A percentile compares a stretch with the other conserved stretches of the same genome.
Conservation (phyloP, 2,797 vertebrate species). For the Anguilla pacifica region DNA sequence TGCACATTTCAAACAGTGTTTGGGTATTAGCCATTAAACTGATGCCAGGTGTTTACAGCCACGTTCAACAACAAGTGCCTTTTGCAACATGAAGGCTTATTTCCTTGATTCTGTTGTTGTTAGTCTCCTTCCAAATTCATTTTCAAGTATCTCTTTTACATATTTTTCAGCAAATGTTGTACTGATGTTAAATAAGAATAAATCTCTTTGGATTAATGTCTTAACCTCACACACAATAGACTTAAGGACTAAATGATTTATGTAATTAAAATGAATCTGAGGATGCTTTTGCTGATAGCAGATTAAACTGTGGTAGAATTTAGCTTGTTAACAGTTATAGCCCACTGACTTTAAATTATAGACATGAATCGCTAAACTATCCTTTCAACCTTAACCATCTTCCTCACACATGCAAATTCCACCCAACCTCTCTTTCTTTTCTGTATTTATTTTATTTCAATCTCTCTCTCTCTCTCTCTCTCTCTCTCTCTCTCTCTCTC, state of each 20-base stretch:
- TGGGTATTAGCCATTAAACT: background rate
- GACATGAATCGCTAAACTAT: background rate
- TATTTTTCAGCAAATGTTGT: background rate
- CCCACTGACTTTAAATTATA: background rate
- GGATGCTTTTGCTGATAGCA: background rate
- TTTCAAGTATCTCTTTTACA: background rate
- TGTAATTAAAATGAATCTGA: background rate
- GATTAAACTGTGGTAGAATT: background rate
- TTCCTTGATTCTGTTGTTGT: background rate
- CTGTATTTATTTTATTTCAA: background rate
- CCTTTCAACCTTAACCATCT: background rate
- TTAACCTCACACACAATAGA: background rate
- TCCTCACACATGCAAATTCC: background rate
- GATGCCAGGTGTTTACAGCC: background rate
- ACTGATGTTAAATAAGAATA: background rate
- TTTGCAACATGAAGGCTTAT: background rate
- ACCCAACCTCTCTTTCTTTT: background rate
- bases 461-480: background rate
- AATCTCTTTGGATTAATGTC: background rate
- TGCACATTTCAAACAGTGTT: background rate
- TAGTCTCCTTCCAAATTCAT: background rate
- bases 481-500: background rate
- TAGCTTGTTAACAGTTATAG: background rate
- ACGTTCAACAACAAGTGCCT: background rate
- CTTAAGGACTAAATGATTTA: background rate